phyloP scores from a whole-genome alignment of 2,113 vertebrate species.

The Scomber japonicus region DNA sequence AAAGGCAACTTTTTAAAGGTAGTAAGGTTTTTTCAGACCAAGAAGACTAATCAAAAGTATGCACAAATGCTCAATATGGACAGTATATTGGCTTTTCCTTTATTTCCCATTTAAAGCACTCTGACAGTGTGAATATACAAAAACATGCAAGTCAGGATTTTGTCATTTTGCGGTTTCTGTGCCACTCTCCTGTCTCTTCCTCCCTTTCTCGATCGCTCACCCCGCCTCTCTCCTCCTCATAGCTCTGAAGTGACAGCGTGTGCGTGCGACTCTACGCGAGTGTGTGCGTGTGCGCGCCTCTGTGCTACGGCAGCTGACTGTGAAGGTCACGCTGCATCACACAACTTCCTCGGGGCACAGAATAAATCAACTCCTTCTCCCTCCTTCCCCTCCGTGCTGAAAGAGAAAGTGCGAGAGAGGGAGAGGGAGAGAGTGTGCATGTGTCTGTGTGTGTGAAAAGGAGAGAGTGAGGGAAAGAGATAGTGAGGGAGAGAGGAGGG shows the following conservation, averaged over 20 bases:
- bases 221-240: constrained; percentile 64
- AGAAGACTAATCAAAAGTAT: constrained; percentile 12
- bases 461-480: constrained; percentile 47
- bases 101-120: constrained; percentile 24
- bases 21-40: constrained; percentile 10
- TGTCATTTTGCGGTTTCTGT: constrained; percentile 61
- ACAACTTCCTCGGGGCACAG: constrained; percentile 98
- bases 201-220: constrained; percentile 46
- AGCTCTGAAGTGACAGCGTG: constrained; percentile 72
- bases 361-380: constrained; percentile 97
- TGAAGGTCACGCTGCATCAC: constrained; percentile 98
- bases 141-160: constrained; percentile 62
- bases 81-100: constrained; percentile 7
- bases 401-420: constrained; percentile 42
- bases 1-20: constrained; percentile 10
- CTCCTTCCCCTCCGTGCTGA: constrained; percentile 63
- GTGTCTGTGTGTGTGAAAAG: constrained; percentile 44
- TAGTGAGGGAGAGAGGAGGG: constrained; percentile 37
- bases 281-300: constrained; percentile 33
- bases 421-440: constrained; percentile 6
- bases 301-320: constrained; percentile 86
- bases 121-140: constrained; percentile 49
- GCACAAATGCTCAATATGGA: neutral
- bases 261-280: constrained; percentile 32
- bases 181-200: constrained; percentile 63